Base-by-base conservation (phyloP, 2,797 vertebrate species). In the Acipenser transmontanus region DNA sequence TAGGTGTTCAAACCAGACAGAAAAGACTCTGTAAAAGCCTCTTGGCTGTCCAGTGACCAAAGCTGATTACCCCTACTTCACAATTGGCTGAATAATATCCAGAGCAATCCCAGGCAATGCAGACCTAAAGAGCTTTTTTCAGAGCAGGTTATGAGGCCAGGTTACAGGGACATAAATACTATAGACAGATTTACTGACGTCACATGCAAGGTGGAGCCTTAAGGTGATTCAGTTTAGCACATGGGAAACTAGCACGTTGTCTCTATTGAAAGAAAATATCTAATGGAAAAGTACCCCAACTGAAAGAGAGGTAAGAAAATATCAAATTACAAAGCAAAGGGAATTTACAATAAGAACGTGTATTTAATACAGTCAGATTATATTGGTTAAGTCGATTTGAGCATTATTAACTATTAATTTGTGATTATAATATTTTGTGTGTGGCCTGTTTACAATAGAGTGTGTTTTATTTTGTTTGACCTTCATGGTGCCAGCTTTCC, bases 21-120 rank as follows among this genome's bases (percentile, higher is more conserved):
- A 34, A 34, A 34, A 34, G 34, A 34, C 34, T 3, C 34, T 34
- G 34, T 34, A 34, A 34, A 34, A 3, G 34, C 34, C 34, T 3
- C 4, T 34, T 4, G 51, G 64, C 20, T 65, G 17, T 56, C 11
- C 11, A 67, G 72, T 77, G 50, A 71, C 69, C 69, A 72, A 87
- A 89, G 84, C 89, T 85, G 82, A 85, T 91, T 91, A 87, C 85
- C 79, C 80, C 78, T 79, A 34, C 75, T 79, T 77, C 74, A 80
- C 83, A 79, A 76, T 80, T 84, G 80, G 71, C 84, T 72, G 78
- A 71, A 82, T 71, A 61, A 84, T 60, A 7, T 47, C 50, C 50
- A 57, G 14, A 70, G 68, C 69, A 72, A 47, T 61, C 69, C 20
- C 49, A 64, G 69, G 63, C 70, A 61, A 67, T n/a, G 69, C 6